Conservation (phyloP, 2,113 vertebrate genomes). For the Takifugu bimaculatus region DNA sequence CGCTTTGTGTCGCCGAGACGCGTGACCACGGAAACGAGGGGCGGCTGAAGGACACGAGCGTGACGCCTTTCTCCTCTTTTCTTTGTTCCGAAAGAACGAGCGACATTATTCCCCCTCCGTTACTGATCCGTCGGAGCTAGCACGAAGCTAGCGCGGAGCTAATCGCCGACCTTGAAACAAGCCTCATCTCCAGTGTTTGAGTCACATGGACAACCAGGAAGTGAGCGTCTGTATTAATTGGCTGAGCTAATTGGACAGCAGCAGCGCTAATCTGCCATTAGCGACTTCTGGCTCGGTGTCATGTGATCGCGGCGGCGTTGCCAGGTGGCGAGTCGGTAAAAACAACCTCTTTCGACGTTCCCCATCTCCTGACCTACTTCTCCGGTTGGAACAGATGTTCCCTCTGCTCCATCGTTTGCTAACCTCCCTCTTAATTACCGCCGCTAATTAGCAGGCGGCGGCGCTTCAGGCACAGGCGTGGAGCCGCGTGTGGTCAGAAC, state of each 20-base stretch:
- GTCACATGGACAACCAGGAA: neutral
- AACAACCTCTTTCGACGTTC: constrained; percentile 4
- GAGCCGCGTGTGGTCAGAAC: neutral
- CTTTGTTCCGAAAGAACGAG: neutral
- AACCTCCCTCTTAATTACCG: constrained; percentile 70
- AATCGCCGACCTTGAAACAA: neutral
- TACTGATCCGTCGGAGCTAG: too few species aligned
- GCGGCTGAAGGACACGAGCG: constrained; percentile 44
- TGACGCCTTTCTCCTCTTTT: constrained; percentile 12
- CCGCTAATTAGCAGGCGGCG: constrained; percentile 67
- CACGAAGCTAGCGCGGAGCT: too few species aligned
- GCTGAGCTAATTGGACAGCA: neutral
- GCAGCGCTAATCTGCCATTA: neutral
- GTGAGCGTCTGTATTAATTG: neutral
- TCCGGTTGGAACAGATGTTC: constrained; percentile 61
- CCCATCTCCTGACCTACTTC: constrained; percentile 45
- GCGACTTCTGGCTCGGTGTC: neutral
- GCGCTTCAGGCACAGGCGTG: constrained; percentile 2
- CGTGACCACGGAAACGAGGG: constrained; percentile 35
- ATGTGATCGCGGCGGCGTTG: neutral
- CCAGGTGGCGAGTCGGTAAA: neutral
- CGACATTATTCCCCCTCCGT: too few species aligned
- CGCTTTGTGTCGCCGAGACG: constrained; percentile 38
- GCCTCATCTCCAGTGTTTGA: neutral
- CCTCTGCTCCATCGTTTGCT: constrained; percentile 61